Percentiles rank a stretch among this genome's conserved stretches.
These are phyloP conservation scores for Bambusicola thoracicus DNA, from an alignment of 2,113 vertebrate genomes.

Conservation along the genomic window DNA sequence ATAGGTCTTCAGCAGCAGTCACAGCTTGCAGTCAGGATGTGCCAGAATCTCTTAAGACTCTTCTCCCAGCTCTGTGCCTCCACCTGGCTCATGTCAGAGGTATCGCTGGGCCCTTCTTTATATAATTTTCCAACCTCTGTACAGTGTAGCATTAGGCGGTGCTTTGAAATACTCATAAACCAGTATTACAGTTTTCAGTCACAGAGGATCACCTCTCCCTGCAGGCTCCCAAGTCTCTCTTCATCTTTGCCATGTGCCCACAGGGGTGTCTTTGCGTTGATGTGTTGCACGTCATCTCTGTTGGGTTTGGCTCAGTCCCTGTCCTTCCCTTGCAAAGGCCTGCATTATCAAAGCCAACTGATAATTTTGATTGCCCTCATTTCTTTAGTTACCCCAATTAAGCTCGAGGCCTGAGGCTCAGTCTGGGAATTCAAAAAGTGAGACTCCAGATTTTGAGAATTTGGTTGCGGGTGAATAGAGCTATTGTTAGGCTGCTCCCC, in stretches of 20 bases:
- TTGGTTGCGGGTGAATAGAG: not conserved
- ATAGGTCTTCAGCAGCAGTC: not conserved
- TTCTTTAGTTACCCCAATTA: not conserved
- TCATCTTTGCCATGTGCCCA: not conserved
- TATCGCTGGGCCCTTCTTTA: not conserved
- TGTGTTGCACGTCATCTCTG: not conserved
- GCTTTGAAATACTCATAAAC: not conserved
- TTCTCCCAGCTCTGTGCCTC: not conserved
- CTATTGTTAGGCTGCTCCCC: not conserved
- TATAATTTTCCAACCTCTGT: not conserved
- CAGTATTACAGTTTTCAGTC: not conserved
- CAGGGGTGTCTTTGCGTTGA: not conserved
- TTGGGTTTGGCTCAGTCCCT: not conserved
- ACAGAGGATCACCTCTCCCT: not conserved
- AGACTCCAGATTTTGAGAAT: not conserved
- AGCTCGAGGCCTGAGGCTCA: not conserved
- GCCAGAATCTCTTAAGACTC: not conserved
- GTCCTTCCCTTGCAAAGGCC: not conserved
- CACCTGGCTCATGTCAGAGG: not conserved
- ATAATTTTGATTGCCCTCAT: not conserved
- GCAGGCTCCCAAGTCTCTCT: not conserved
- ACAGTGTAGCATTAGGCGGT: not conserved
- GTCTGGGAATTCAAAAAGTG: not conserved
- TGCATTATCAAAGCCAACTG: not conserved
- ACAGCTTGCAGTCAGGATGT: not conserved